Evolutionary conservation across 2,113 vertebrate genomes (phyloP).

Genomic region (Hiodon alosoides): DNA sequence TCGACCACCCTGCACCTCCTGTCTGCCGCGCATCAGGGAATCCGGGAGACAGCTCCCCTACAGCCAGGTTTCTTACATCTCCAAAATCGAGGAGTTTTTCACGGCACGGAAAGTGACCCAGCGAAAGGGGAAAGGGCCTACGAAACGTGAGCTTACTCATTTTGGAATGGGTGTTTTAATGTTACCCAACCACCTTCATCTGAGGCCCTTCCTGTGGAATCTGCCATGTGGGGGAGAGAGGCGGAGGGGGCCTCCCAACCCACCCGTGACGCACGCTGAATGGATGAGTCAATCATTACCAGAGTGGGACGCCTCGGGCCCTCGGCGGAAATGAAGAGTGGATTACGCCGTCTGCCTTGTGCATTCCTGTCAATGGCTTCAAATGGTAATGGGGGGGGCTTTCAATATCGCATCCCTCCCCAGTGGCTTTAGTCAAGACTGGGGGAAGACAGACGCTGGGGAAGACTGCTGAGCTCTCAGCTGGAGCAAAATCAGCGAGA

Average conservation of each 20-base stretch:
- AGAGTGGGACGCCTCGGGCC: constrained; percentile 16
- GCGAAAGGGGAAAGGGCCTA: neutral
- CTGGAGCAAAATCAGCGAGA: constrained; percentile 30
- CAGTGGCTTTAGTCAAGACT: constrained; percentile 18
- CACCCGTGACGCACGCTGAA: neutral
- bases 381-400: constrained; percentile 49
- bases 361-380: constrained; percentile 56
- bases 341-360: constrained; percentile 50
- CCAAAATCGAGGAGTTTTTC: neutral
- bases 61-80: neutral
- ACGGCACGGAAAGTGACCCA: neutral
- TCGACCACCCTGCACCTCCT: neutral
- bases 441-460: constrained; percentile 9
- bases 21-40: neutral
- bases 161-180: neutral
- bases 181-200: neutral
- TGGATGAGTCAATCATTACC: constrained; percentile 3
- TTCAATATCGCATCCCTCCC: constrained; percentile 34
- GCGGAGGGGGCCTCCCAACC: neutral
- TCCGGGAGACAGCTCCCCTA: neutral
- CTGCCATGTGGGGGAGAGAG: neutral
- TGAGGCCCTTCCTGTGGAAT: constrained; percentile 4
- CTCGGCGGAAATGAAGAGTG: constrained; percentile 41
- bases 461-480: constrained; percentile 2
- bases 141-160: constrained; percentile 3